These are phyloP conservation scores for Acronicta leporina DNA, from an alignment of 2,888 invertebrate species.

Conservation along the genomic window DNA sequence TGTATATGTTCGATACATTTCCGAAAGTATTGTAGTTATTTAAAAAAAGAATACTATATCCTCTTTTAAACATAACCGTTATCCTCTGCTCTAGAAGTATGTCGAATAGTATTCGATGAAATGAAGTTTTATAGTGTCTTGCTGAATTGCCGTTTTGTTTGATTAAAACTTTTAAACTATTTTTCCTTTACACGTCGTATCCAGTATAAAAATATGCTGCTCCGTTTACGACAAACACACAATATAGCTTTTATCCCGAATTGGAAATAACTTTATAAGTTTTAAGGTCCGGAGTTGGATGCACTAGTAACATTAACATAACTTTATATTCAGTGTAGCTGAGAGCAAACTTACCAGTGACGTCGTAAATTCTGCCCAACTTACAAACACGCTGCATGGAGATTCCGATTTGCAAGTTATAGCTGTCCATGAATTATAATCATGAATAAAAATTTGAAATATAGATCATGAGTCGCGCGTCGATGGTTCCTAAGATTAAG, in stretches of 20 bases:
- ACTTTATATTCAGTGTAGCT: conserved; percentile 85
- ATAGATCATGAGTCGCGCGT: conserved; percentile 48
- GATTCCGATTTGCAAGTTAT: conserved; percentile 82
- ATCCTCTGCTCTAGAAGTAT: no score
- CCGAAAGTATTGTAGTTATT: no score
- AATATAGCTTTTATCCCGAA: conserved; percentile 69
- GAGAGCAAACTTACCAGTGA: conserved; percentile 81
- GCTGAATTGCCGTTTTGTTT: conserved; percentile 4
- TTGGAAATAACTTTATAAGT: conserved; percentile 80
- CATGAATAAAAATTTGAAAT: conserved; percentile 61
- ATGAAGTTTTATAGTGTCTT: conserved; percentile 1
- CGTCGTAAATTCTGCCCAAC: conserved; percentile 84
- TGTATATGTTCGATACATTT: neutral
- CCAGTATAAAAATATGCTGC: conserved; percentile 14
- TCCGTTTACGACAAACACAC: conserved; percentile 45
- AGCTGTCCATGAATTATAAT: conserved; percentile 75
- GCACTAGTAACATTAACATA: conserved; percentile 83
- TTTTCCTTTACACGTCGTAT: conserved; percentile 1
- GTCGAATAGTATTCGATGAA: no score
- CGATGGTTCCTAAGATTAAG: conserved; percentile 18
- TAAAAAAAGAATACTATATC: no score
- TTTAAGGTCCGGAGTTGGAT: conserved; percentile 80
- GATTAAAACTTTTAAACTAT: neutral
- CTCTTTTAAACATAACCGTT: no score
- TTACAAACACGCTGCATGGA: conserved; percentile 82